Conservation (phyloP, 2,888 invertebrate species). For the Kuschelorhynchus macadamiae region DNA sequence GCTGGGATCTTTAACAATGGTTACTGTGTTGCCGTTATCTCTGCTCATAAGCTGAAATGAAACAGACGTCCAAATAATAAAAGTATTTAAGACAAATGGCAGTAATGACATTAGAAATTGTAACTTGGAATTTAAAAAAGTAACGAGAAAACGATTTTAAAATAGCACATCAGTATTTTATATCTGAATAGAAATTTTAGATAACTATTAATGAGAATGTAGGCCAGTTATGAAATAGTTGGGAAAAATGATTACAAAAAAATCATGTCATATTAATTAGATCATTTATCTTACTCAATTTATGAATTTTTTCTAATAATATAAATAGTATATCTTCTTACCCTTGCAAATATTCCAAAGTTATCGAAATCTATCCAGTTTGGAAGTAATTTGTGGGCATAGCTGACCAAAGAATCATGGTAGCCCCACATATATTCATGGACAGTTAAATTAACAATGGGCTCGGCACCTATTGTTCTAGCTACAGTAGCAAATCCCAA, state of each 20-base stretch:
- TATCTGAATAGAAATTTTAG: no score
- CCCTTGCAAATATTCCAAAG: slow-evolving; percentile 87
- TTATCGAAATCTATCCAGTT: slow-evolving; percentile 84
- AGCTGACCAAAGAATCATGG: slow-evolving; percentile 79
- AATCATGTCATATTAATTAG: not conserved
- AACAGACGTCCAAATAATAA: slow-evolving; percentile 23
- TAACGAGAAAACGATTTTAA: no score
- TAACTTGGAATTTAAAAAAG: no score
- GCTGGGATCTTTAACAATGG: slow-evolving; percentile 69
- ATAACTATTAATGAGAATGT: no score
- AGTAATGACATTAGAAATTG: no score
- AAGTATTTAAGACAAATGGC: not conserved
- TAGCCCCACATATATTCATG: slow-evolving; percentile 88
- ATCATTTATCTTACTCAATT: no score
- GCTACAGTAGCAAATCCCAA: slow-evolving; percentile 75
- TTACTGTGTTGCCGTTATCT: slow-evolving; percentile 74
- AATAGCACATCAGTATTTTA: no score
- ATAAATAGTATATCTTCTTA: slow-evolving; percentile 69
- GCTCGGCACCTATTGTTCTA: slow-evolving; percentile 72
- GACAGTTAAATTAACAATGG: slow-evolving; percentile 76
- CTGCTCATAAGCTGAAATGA: slow-evolving; percentile 71
- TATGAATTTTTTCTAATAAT: no score
- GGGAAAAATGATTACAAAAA: not conserved
- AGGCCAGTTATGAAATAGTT: no score
- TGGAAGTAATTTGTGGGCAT: slow-evolving; percentile 81